Percentiles rank a stretch among this genome's conserved stretches.
These are phyloP conservation scores for Plumapathes pennacea DNA, from an alignment of 92 coral and sea anemone genomes.

Conservation along the genomic window DNA sequence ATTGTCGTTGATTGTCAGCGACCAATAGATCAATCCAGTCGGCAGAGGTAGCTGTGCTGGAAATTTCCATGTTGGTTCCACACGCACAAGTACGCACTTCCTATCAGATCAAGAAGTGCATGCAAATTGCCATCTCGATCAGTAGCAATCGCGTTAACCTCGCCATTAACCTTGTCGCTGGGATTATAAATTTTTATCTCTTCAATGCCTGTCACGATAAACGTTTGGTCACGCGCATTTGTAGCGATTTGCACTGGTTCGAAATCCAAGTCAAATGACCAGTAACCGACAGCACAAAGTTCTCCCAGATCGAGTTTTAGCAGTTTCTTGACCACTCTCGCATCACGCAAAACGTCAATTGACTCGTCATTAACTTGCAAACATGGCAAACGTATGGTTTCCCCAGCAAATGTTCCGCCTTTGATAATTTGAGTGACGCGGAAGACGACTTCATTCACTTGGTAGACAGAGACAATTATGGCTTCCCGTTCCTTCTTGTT, in stretches of 20 bases:
- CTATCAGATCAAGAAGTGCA: too few relatives aligned
- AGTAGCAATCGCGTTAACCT: not conserved
- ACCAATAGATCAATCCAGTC: not conserved
- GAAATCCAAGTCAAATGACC: not conserved
- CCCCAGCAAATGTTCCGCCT: not conserved
- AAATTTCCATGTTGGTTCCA: not conserved
- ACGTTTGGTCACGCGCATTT: constrained; percentile 19
- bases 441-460: constrained; percentile 4
- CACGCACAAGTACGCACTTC: too few relatives aligned
- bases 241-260: constrained; percentile 8
- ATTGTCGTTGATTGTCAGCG: constrained; percentile 3
- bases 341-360: constrained; percentile 8
- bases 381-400: not conserved
- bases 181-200: constrained; percentile 16
- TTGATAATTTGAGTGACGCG: constrained; percentile 5
- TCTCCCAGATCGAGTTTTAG: not conserved
- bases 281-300: not conserved
- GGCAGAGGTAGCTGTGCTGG: not conserved
- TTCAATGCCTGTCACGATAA: constrained; percentile 33
- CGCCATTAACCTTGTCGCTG: constrained; percentile 23
- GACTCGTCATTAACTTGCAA: not conserved
- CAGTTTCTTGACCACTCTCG: not conserved
- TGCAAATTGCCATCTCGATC: not conserved
- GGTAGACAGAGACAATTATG: not conserved
- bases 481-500: not conserved